Evolutionary conservation across 2,797 vertebrate species (phyloP).

Genomic region (Acipenser ruthenus): DNA sequence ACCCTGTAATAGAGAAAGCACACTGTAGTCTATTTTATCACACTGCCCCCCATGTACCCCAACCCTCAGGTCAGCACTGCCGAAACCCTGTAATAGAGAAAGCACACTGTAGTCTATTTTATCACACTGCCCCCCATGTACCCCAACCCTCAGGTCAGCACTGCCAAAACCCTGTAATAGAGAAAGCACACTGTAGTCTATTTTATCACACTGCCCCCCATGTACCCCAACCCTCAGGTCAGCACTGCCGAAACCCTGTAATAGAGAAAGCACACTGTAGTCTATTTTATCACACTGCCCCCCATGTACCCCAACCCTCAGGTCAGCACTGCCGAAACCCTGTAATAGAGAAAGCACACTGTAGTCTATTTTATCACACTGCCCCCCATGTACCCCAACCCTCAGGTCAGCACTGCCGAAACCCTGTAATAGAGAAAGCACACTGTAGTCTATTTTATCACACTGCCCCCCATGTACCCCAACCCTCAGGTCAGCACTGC

Average conservation of each 20-base stretch:
- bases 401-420: slow-evolving; percentile 63
- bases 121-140: slow-evolving; percentile 78
- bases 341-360: no score
- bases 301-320: slow-evolving; percentile 84
- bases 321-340: slow-evolving; percentile 45
- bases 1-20: no score
- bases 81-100: no score
- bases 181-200: no score
- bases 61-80: slow-evolving; percentile 71
- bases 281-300: slow-evolving; percentile 61
- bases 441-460: slow-evolving; percentile 18
- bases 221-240: slow-evolving; percentile 87
- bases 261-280: no score
- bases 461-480: slow-evolving; percentile 78
- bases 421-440: no score
- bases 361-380: slow-evolving; percentile 49
- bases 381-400: slow-evolving; percentile 78
- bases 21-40: slow-evolving; percentile 18
- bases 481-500: slow-evolving; percentile 71
- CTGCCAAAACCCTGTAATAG: no score
- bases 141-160: slow-evolving; percentile 76
- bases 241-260: slow-evolving; percentile 4
- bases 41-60: slow-evolving; percentile 78
- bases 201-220: slow-evolving; percentile 69
- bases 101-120: no score